Base-by-base conservation (phyloP, 1,140 invertebrate genomes). In the Sycophaga agraensis region DNA sequence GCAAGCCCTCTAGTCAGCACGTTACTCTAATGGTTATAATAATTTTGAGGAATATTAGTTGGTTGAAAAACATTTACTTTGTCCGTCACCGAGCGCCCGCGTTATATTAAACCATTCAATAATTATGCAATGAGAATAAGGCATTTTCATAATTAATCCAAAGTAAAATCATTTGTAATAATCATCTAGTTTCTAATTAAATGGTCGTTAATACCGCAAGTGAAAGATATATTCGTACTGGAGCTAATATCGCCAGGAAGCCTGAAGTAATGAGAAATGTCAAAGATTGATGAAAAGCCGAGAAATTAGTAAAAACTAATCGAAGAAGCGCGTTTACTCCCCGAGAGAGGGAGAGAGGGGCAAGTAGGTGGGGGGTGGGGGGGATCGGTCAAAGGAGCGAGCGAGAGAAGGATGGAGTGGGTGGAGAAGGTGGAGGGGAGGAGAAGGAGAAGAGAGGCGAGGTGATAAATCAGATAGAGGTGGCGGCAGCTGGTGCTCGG, bases 391-490 rank as follows among this genome's bases (percentile, higher is more conserved):
- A 80, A 78, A 11, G 28, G 28, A 11, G 9, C 2, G 8, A 2
- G 6, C 42, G 4, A 1, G 9, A 1, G 19, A n/a, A 26, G 9
- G 31, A 49, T 19, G 34, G 22, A 64, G 12, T n/a, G 28, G 28
- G 28, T 4, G 9, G 7, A 8, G 5, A 6, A 50, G 4, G 2
- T 17, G 1, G 19, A n/a, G 34, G 9, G 31, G 43, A 26, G 34
- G 22, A 64, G 12, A 49, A n/a, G 22, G n/a, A 2, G 37, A 16
- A 22, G 35, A 48, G 59, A 50, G 0, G 56, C 59, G 42, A 66
- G 66, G 68, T 73, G 72, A 77, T 78, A 78, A 80, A 78, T 80
- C 75, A 74, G 73, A 74, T 75, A 75, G 24, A 59, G 70, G 68
- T 69, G 67, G 68, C 68, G 64, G 72, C 78, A 80, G 74, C 75